Evolutionary conservation across 92 coral and sea anemone genomes (phyloP).

Genomic region (Phymanthus crucifer): DNA sequence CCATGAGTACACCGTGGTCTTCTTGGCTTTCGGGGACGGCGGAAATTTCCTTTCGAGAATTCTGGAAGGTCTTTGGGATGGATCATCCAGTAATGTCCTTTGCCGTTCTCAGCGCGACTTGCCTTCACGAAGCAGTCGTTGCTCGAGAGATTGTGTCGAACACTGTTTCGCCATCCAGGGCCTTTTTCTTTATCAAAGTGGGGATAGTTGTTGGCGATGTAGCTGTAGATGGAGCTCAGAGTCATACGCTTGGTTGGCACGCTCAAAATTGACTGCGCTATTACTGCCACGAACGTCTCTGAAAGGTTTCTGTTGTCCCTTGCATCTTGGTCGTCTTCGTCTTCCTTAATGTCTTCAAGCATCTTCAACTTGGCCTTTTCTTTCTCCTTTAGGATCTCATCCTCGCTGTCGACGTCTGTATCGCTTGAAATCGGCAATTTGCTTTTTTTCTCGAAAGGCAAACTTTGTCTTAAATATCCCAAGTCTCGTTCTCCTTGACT

Average conservation of each 20-base stretch:
- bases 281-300: conserved; percentile 97
- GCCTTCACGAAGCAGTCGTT: conserved; percentile 99
- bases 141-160: conserved; percentile 95
- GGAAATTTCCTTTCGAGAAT: conserved; percentile 93
- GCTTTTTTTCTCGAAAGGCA: conserved; percentile 22
- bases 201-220: conserved; percentile 87
- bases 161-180: conserved; percentile 99
- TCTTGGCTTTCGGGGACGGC: conserved; percentile 91
- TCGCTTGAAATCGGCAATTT: conserved; percentile 20
- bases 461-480: conserved; percentile 19
- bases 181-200: conserved; percentile 98
- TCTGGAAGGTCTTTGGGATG: conserved; percentile 98
- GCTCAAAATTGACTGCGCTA: conserved; percentile 92
- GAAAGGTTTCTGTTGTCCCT: conserved; percentile 84
- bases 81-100: conserved; percentile 99
- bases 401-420: conserved; percentile 20
- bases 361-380: conserved; percentile 11
- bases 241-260: conserved; percentile 98
- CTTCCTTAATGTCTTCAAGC: conserved; percentile 29
- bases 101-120: conserved; percentile 97
- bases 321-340: conserved; percentile 50
- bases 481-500: conserved; percentile 53
- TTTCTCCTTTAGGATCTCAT: conserved; percentile 2
- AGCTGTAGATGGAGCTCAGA: conserved; percentile 92
- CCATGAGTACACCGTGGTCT: conserved; percentile 91